phyloP scores from a whole-genome alignment of 2,888 invertebrate genomes.

The Deilephila elpenor region DNA sequence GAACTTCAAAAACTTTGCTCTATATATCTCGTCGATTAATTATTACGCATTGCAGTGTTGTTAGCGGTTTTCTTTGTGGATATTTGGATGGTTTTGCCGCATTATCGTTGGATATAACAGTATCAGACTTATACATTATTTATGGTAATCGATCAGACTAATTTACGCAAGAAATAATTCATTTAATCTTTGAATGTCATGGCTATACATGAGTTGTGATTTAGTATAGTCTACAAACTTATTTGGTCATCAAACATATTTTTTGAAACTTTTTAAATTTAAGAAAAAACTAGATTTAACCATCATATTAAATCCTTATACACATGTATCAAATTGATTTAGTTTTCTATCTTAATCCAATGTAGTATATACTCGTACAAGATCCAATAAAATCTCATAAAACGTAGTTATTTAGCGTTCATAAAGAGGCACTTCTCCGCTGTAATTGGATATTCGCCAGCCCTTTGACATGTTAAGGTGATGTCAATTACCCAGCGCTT shows the following conservation, averaged over 20 bases:
- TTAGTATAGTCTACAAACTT: too few relatives aligned
- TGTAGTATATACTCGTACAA: too few relatives aligned
- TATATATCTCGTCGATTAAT: conserved; percentile 20
- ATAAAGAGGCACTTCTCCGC: conserved; percentile 57
- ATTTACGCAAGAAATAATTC: too few relatives aligned
- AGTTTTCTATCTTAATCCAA: too few relatives aligned
- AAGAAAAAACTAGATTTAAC: too few relatives aligned
- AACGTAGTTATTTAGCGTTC: conserved; percentile 28
- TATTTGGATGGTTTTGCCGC: not conserved
- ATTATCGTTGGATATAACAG: too few relatives aligned
- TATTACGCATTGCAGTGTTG: conserved; percentile 26
- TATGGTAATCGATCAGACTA: not conserved
- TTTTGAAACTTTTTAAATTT: too few relatives aligned
- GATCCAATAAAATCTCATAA: not conserved
- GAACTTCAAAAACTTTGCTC: conserved; percentile 33
- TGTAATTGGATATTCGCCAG: conserved; percentile 69
- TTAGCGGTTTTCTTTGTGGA: not conserved
- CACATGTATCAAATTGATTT: too few relatives aligned
- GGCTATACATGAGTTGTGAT: too few relatives aligned
- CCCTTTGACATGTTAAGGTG: conserved; percentile 70
- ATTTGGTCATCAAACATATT: too few relatives aligned
- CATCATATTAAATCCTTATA: too few relatives aligned
- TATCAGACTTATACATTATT: not conserved
- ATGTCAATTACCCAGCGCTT: conserved; percentile 66
- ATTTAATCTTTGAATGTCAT: too few relatives aligned